phyloP scores from a whole-genome alignment of 1,140 invertebrate genomes.

The Drosophila yakuba region DNA sequence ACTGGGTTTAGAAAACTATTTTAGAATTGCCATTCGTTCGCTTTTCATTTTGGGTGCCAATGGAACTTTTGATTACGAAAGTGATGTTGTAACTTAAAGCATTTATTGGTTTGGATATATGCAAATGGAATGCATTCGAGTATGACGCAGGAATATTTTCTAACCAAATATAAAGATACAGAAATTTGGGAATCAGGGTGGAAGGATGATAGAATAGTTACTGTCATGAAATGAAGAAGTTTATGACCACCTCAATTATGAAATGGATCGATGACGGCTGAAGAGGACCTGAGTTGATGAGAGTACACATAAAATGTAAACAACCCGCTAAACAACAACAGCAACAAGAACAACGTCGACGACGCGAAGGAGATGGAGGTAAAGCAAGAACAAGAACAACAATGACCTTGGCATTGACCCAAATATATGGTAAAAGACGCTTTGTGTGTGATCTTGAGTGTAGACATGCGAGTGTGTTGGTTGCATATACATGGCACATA shows the following conservation, averaged over 20 bases:
- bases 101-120: too few species aligned
- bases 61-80: neutral
- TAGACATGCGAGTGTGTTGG: constrained; percentile 58
- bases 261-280: neutral
- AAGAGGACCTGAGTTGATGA: constrained; percentile 4
- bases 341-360: constrained; percentile 14
- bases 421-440: constrained; percentile 69
- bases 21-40: neutral
- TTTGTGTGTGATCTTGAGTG: constrained; percentile 74
- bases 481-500: constrained; percentile 41
- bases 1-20: neutral
- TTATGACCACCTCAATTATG: neutral
- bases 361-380: constrained; percentile 46
- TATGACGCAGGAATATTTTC: too few species aligned
- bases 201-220: too few species aligned
- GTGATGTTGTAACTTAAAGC: neutral
- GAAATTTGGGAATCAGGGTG: too few species aligned
- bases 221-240: too few species aligned
- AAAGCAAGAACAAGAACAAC: constrained; percentile 63
- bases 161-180: too few species aligned
- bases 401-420: constrained; percentile 80
- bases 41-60: too few species aligned
- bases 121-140: too few species aligned
- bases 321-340: constrained; percentile 35
- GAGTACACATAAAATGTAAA: constrained; percentile 52